phyloP scores from a whole-genome alignment of 2,888 invertebrate genomes.

The Callimorpha dominula region DNA sequence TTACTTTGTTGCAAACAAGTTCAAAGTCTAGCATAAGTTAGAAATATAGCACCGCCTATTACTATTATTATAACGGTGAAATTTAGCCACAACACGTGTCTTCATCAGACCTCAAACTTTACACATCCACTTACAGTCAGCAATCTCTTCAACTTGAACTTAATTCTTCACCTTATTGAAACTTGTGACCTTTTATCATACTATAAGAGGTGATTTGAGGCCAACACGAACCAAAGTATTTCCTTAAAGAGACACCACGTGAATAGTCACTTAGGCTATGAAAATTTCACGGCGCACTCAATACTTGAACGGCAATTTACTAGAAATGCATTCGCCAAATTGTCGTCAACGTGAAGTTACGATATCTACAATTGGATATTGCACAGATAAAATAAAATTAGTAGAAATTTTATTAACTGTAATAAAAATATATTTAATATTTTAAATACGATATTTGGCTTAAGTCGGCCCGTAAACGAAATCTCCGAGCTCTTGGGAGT shows the following conservation, averaged over 20 bases:
- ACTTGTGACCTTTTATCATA: constrained; percentile 45
- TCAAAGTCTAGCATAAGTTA: background rate
- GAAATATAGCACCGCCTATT: background rate
- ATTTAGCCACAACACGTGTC: constrained; percentile 4
- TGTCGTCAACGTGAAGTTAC: constrained; percentile 58
- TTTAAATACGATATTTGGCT: too few relatives aligned
- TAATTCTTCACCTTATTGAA: constrained; percentile 11
- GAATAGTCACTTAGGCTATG: constrained; percentile 74
- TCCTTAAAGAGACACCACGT: constrained; percentile 66
- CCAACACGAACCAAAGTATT: constrained; percentile 57
- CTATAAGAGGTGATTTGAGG: constrained; percentile 54
- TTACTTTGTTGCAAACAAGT: background rate
- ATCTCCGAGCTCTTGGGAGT: too few relatives aligned
- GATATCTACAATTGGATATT: constrained; percentile 48
- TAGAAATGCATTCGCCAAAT: constrained; percentile 74
- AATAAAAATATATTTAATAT: too few relatives aligned
- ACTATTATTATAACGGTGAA: background rate
- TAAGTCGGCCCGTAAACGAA: too few relatives aligned
- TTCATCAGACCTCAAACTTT: constrained; percentile 7
- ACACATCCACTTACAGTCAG: constrained; percentile 8
- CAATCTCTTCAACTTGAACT: constrained; percentile 17
- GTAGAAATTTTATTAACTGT: too few relatives aligned
- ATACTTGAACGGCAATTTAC: constrained; percentile 74
- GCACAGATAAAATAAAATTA: constrained; percentile 18
- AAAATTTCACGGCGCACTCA: constrained; percentile 76